Conservation (phyloP, 2,797 vertebrate genomes). For the Silurus lanzhouensis region DNA sequence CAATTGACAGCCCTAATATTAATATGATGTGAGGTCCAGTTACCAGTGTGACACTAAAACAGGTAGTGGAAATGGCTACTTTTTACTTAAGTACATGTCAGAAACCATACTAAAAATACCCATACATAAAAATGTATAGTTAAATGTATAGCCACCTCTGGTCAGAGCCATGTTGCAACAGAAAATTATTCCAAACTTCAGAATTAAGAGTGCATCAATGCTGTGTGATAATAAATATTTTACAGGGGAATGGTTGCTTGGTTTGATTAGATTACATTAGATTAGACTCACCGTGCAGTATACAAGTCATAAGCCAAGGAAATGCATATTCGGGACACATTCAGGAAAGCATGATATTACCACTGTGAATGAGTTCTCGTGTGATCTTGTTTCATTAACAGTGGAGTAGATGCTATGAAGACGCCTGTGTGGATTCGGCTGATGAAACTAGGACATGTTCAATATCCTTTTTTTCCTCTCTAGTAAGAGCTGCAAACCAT, state of each 20-base stretch:
- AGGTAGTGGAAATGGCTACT: no score
- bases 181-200: no score
- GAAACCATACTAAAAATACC: no score
- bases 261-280: not conserved
- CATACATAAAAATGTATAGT: no score
- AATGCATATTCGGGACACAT: not conserved
- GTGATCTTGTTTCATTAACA: constrained; percentile 44
- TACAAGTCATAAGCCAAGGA: not conserved
- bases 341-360: not conserved
- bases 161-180: no score
- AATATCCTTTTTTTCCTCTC: not conserved
- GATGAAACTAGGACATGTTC: not conserved
- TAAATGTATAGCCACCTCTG: no score
- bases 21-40: no score
- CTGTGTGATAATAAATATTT: not conserved
- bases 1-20: no score
- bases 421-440: constrained; percentile 16
- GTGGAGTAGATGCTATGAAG: constrained; percentile 35
- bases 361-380: constrained; percentile 29
- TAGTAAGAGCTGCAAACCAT: not conserved
- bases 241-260: not conserved
- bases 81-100: no score
- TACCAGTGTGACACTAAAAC: no score
- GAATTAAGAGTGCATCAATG: not conserved
- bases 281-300: not conserved